A percentile compares a stretch with the other conserved stretches of the same genome.
Evolutionary conservation across 2,888 invertebrate species (phyloP).

Genomic region (Laothoe populi): DNA sequence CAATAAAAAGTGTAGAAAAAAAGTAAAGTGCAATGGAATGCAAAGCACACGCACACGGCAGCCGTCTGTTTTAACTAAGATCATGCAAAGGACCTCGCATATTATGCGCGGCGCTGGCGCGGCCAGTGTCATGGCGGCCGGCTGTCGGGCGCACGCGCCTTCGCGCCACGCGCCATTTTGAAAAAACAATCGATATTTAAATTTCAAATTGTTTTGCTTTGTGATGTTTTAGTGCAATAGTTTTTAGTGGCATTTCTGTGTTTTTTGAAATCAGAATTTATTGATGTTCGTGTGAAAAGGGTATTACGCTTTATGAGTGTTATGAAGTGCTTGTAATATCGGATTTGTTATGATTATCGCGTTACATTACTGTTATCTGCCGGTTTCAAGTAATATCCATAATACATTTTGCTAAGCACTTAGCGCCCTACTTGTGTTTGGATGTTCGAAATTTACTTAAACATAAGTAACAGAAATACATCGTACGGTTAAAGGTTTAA

Average conservation of each 20-base stretch:
- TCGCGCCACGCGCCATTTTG: constrained; percentile 53
- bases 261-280: neutral
- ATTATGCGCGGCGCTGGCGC: constrained; percentile 50
- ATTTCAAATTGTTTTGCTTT: constrained; percentile 21
- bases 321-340: constrained; percentile 45
- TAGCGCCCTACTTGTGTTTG: constrained; percentile 35
- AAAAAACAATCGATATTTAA: constrained; percentile 31
- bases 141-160: constrained; percentile 66
- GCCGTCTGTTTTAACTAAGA: constrained; percentile 26
- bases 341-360: constrained; percentile 58
- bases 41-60: constrained; percentile 20
- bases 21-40: constrained; percentile 21
- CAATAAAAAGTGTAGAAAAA: constrained; percentile 16
- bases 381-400: constrained; percentile 24
- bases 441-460: constrained; percentile 27
- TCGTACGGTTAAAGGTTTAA: neutral
- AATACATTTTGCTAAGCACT: constrained; percentile 37
- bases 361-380: constrained; percentile 51
- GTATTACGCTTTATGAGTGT: constrained; percentile 25
- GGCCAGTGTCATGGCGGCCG: constrained; percentile 77
- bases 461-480: neutral
- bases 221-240: constrained; percentile 33
- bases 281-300: constrained; percentile 2
- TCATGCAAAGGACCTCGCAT: constrained; percentile 60
- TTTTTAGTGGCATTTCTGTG: constrained; percentile 8